Evolutionary conservation across 2,888 invertebrate genomes (phyloP).

Genomic region (Danaus chrysippus): DNA sequence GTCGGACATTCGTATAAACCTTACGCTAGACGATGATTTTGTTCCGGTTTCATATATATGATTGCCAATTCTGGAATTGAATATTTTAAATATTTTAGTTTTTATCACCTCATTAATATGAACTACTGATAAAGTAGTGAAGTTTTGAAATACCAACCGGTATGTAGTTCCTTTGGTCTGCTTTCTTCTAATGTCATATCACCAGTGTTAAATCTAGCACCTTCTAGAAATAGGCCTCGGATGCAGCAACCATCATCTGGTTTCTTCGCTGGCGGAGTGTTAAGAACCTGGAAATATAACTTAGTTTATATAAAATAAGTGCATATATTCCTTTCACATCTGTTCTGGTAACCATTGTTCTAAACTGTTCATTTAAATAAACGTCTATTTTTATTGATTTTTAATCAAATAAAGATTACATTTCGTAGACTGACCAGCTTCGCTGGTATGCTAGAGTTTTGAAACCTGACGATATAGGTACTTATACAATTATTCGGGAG

Average conservation of each 20-base stretch:
- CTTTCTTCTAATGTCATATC: slow-evolving; percentile 79
- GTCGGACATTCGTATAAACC: slow-evolving; percentile 84
- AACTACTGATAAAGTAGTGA: neutral
- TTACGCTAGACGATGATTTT: slow-evolving; percentile 72
- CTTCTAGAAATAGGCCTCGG: slow-evolving; percentile 85
- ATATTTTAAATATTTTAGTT: neutral
- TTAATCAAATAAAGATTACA: too few relatives aligned
- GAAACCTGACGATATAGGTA: too few relatives aligned
- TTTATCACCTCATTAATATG: neutral
- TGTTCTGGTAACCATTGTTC: too few relatives aligned
- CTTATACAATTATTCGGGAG: too few relatives aligned
- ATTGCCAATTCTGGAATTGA: slow-evolving; percentile 81
- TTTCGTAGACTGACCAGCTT: too few relatives aligned
- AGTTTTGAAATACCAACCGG: slow-evolving; percentile 63
- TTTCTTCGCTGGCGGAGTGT: slow-evolving; percentile 58
- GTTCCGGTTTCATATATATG: slow-evolving; percentile 84
- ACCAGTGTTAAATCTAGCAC: slow-evolving; percentile 85
- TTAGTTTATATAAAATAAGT: neutral
- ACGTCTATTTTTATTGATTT: too few relatives aligned
- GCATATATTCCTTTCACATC: too few relatives aligned
- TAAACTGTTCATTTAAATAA: too few relatives aligned
- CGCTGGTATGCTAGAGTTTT: too few relatives aligned
- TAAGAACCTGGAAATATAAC: slow-evolving; percentile 60
- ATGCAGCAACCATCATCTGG: slow-evolving; percentile 82
- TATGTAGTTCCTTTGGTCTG: slow-evolving; percentile 83